These are phyloP conservation scores for Leptinotarsa peninsularis DNA, from an alignment of 2,888 invertebrate species.

Conservation along the genomic window DNA sequence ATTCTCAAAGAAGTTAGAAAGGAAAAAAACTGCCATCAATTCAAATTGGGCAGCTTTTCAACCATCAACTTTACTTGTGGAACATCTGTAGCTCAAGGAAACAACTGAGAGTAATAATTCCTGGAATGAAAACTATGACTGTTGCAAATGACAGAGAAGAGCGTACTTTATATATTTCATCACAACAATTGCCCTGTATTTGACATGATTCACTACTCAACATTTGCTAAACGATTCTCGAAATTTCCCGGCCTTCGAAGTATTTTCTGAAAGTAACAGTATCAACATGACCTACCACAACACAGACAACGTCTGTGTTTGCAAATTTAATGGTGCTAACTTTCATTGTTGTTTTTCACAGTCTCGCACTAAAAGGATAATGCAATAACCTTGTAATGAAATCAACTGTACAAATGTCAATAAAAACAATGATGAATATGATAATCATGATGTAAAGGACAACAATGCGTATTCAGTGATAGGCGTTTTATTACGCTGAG, in stretches of 20 bases:
- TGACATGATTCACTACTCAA: not conserved
- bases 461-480: not conserved
- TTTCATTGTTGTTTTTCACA: constrained; percentile 29
- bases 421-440: constrained; percentile 6
- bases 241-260: constrained; percentile 21
- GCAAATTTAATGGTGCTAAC: constrained; percentile 28
- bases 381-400: constrained; percentile 6
- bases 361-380: constrained; percentile 13
- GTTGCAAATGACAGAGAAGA: too few species aligned
- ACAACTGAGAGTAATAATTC: too few species aligned
- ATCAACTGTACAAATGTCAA: not conserved
- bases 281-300: constrained; percentile 23
- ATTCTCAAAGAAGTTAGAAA: too few species aligned
- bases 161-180: too few species aligned
- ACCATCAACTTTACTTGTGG: too few species aligned
- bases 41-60: too few species aligned
- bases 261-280: constrained; percentile 30
- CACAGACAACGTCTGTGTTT: constrained; percentile 23
- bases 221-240: constrained; percentile 5
- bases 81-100: too few species aligned
- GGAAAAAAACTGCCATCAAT: too few species aligned
- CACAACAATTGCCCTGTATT: too few species aligned
- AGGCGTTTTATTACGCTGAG: too few species aligned
- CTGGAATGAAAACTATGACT: too few species aligned
- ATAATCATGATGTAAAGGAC: not conserved